Conservation (phyloP, 1,140 invertebrate genomes). For the Brevipalpus yothersi region DNA sequence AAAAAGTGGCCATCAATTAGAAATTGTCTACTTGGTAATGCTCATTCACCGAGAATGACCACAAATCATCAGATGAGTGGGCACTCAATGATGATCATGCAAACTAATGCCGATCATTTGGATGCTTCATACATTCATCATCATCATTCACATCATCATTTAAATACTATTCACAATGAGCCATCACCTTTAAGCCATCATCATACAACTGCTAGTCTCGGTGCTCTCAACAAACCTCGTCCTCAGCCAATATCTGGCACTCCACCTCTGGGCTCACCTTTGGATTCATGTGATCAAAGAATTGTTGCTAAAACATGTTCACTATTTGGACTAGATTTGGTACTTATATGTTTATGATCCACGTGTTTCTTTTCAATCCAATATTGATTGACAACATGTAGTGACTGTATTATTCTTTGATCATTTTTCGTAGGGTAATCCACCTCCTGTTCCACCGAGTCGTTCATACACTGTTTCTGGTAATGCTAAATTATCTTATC, state of each 20-base stretch:
- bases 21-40: not conserved
- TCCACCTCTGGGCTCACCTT: conserved; percentile 31
- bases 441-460: conserved; percentile 64
- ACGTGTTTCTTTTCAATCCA: too few relatives aligned
- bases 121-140: not conserved
- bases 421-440: conserved; percentile 36
- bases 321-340: conserved; percentile 62
- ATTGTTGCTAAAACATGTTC: conserved; percentile 68
- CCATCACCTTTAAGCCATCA: not conserved
- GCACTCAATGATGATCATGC: conserved; percentile 16
- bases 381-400: too few relatives aligned
- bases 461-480: conserved; percentile 66
- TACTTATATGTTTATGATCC: conserved; percentile 16
- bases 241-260: conserved; percentile 54
- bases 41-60: not conserved
- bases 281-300: conserved; percentile 56
- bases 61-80: not conserved
- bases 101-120: not conserved
- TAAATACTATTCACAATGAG: not conserved
- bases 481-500: conserved; percentile 70
- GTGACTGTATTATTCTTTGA: not conserved
- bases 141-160: not conserved
- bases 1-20: conserved; percentile 38
- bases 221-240: conserved; percentile 29
- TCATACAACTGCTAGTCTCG: not conserved